These are phyloP conservation scores for Mycetomoellerius zeteki DNA, from an alignment of 1,140 invertebrate species.

Conservation along the genomic window DNA sequence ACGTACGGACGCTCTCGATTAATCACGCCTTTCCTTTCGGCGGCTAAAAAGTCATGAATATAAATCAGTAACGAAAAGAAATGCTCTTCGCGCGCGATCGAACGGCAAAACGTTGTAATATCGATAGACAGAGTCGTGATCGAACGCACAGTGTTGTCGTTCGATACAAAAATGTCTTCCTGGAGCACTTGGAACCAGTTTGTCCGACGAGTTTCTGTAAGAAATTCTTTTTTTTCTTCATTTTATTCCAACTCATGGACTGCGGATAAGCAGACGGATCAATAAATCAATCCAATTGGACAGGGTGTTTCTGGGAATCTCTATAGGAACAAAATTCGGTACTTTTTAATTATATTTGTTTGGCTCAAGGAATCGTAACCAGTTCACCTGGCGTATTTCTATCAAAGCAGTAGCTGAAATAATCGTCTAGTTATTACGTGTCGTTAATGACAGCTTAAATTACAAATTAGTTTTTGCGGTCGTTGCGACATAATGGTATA, in stretches of 20 bases:
- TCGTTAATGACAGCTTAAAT: slow-evolving; percentile 19
- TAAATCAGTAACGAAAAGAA: slow-evolving; percentile 29
- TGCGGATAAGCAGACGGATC: background rate
- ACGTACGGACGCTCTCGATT: slow-evolving; percentile 55
- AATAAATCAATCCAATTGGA: slow-evolving; percentile 21
- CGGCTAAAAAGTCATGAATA: slow-evolving; percentile 33
- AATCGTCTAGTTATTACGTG: background rate
- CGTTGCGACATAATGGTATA: background rate
- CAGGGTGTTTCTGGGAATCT: slow-evolving; percentile 10
- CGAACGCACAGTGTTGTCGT: slow-evolving; percentile 70
- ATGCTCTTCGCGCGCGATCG: background rate
- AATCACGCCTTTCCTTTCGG: slow-evolving; percentile 57
- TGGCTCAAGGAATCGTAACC: background rate
- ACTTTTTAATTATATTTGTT: background rate
- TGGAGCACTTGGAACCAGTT: slow-evolving; percentile 66
- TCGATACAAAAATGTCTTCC: slow-evolving; percentile 67
- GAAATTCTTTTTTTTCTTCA: background rate
- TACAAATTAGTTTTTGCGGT: background rate
- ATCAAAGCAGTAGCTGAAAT: background rate
- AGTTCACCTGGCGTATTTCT: background rate
- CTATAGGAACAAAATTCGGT: background rate
- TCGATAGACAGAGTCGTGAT: slow-evolving; percentile 39
- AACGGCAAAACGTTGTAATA: slow-evolving; percentile 55
- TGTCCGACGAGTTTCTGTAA: slow-evolving; percentile 52
- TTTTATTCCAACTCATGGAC: slow-evolving; percentile 18